Base-by-base conservation (phyloP, 1,140 invertebrate genomes). In the Parasteatoda tepidariorum region DNA sequence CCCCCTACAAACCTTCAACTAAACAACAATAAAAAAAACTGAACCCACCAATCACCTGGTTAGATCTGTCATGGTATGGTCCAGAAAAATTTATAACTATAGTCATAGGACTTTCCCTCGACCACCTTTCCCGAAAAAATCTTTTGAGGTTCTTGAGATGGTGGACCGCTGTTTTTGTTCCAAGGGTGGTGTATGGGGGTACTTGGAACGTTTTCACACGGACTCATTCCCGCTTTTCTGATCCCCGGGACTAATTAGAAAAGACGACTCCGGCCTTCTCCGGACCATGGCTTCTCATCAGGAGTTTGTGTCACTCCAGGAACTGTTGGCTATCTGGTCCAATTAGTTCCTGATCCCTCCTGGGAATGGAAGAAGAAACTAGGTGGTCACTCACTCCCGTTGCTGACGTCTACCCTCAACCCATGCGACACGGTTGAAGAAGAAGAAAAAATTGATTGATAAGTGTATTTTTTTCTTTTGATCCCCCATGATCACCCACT, bases 31-130 rank as follows among this genome's bases (percentile, higher is more conserved):
- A 67, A 71, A 67, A 76, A 78, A 82, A 82, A 82, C 48, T 70
- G 66, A 61, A 66, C 13, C 78, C 66, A 82, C 78, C 78, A 82
- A 82, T 82, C 78, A 82, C 54, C 31, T 61, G 48, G 75, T 78
- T 78, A 78, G 75, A 78, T 78, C 75, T 78, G 75, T 78, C 75
- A 82, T 57, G 78, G 78, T 68, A 34, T 24, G 31, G 64, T 57
- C 41, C 24, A 18, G n/a, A 82, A 61, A 82, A 82, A 82, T 82
- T 82, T 82, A 82, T 82, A 82, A 70, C 78, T 82, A 82, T 33
- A 70, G 78, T 82, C 78, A 82, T 71, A 71, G 73, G 38, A 34
- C 33, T 31, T 55, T 75, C 38, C 18, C 9, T 18, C 38, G 9
- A 9, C 30, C 33, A 9, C 61, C 55, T 33, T 57, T 73, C 28